These are phyloP conservation scores for Seriola aureovittata DNA, from an alignment of 2,113 vertebrate species.

Conservation along the genomic window DNA sequence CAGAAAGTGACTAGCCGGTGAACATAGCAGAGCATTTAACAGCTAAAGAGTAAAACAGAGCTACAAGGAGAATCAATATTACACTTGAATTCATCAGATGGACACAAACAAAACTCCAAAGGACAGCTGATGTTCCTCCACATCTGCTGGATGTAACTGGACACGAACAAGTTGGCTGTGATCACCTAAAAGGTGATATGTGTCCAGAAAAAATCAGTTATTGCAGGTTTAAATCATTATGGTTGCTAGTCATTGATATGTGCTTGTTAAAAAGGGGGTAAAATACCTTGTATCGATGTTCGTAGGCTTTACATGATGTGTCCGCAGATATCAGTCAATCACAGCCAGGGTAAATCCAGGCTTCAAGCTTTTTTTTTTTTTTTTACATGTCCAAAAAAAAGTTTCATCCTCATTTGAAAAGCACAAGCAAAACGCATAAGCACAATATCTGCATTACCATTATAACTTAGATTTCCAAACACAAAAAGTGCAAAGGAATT, in stretches of 20 bases:
- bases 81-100: not conserved
- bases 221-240: not conserved
- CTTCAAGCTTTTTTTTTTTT: not conserved
- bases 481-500: not conserved
- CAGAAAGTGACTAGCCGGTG: not conserved
- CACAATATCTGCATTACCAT: not conserved
- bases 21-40: not conserved
- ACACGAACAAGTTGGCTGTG: too few relatives aligned
- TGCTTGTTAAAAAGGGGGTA: too few relatives aligned
- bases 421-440: not conserved
- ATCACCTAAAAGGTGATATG: too few relatives aligned
- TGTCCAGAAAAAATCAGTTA: not conserved
- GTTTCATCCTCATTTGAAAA: not conserved
- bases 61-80: not conserved
- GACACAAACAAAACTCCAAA: not conserved
- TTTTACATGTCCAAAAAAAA: not conserved
- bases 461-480: not conserved
- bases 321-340: not conserved
- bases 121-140: too few relatives aligned
- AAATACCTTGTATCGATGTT: not conserved
- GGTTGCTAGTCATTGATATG: not conserved
- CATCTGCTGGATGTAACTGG: too few relatives aligned
- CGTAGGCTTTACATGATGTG: not conserved
- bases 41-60: not conserved
- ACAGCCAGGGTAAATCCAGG: not conserved